These are phyloP conservation scores for Muscicapa striata DNA, from an alignment of 2,797 vertebrate genomes.

Conservation along the genomic window DNA sequence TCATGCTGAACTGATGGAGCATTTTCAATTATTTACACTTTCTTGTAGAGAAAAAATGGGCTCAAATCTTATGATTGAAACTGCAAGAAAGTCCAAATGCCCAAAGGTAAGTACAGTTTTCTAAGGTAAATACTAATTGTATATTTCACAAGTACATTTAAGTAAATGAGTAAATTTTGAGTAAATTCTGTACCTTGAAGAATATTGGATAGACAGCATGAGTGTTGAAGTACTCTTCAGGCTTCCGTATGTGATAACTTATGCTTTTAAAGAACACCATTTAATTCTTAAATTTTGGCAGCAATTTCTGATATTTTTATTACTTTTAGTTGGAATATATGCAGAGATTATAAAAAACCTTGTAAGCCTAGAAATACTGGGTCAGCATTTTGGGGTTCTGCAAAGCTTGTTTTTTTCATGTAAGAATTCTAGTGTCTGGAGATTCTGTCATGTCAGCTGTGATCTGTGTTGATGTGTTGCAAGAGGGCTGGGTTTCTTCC, in stretches of 20 bases:
- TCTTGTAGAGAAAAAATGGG: slow-evolving; percentile 92
- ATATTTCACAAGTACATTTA: neutral
- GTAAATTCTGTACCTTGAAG: neutral
- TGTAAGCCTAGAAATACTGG: neutral
- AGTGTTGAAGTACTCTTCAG: neutral
- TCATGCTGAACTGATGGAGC: neutral
- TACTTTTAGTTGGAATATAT: neutral
- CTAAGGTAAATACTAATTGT: neutral
- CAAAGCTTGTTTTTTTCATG: neutral
- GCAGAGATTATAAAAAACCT: neutral
- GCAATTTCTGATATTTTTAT: neutral
- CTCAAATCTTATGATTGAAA: slow-evolving; percentile 92
- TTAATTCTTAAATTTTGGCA: neutral
- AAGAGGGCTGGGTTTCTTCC: neutral
- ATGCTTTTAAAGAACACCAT: neutral
- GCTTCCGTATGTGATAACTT: neutral
- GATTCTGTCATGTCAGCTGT: neutral
- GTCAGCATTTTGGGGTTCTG: neutral
- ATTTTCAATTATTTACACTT: slow-evolving; percentile 13
- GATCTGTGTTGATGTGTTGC: neutral
- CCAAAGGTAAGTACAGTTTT: slow-evolving; percentile 87
- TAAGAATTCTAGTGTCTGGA: neutral
- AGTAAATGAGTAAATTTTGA: neutral
- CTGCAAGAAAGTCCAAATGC: slow-evolving; percentile 88
- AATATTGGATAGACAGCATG: neutral